Evolutionary conservation across 2,888 invertebrate species (phyloP).

Genomic region (Andrena bucephala): DNA sequence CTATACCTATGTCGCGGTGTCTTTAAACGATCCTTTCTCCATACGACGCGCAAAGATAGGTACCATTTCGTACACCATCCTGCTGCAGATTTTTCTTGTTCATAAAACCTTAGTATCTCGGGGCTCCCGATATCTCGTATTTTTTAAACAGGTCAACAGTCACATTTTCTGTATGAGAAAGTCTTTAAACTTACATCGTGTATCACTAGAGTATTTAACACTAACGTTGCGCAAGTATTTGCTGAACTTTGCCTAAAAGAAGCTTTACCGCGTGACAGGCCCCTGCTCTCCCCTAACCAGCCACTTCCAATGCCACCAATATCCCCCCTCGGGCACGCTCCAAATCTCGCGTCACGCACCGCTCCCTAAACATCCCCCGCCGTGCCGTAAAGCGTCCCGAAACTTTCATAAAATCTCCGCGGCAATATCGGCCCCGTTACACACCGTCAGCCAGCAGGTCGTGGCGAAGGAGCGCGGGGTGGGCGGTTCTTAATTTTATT

Average conservation of each 20-base stretch:
- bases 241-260: neutral
- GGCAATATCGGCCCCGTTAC: constrained; percentile 29
- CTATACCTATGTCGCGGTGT: constrained; percentile 6
- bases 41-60: constrained; percentile 23
- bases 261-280: constrained; percentile 7
- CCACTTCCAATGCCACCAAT: neutral
- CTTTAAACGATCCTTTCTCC: constrained; percentile 54
- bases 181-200: too few species aligned
- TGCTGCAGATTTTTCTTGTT: constrained; percentile 27
- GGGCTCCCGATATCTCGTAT: constrained; percentile 25
- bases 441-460: neutral
- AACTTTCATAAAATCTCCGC: constrained; percentile 49
- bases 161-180: too few species aligned
- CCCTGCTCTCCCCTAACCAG: neutral
- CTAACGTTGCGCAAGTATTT: neutral
- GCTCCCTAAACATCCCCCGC: constrained; percentile 10
- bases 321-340: neutral
- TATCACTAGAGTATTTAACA: too few species aligned
- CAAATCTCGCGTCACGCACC: neutral
- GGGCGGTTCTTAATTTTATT: constrained; percentile 44
- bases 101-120: constrained; percentile 27
- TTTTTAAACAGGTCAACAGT: neutral
- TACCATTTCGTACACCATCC: constrained; percentile 6
- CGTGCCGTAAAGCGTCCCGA: constrained; percentile 21
- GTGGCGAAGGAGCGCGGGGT: too few species aligned